These are phyloP conservation scores for Sycophaga agraensis DNA, from an alignment of 1,140 invertebrate genomes.

Conservation along the genomic window DNA sequence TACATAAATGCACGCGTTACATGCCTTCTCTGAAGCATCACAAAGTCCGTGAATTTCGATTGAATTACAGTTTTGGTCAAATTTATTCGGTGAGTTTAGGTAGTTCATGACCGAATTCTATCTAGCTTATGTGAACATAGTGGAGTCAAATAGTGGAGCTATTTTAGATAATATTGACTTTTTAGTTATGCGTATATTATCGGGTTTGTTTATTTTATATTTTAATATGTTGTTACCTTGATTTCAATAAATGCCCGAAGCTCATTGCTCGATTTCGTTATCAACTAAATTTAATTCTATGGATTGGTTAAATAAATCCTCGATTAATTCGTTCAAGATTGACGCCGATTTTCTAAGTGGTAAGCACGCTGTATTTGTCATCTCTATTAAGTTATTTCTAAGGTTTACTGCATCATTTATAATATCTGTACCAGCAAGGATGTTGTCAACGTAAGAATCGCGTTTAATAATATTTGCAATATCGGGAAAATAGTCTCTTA, in stretches of 20 bases:
- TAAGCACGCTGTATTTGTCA: not conserved
- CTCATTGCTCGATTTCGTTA: too few species aligned
- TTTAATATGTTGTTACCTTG: not conserved
- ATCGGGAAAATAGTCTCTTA: not conserved
- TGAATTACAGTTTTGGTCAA: not conserved
- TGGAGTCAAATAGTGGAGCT: not conserved
- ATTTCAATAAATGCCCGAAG: too few species aligned
- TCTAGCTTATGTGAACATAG: not conserved
- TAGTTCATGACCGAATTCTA: not conserved
- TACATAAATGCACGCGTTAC: not conserved
- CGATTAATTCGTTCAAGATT: too few species aligned
- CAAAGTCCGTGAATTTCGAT: conserved; percentile 2
- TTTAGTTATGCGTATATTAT: not conserved
- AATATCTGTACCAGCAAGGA: too few species aligned
- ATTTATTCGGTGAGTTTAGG: too few species aligned
- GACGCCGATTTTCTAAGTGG: too few species aligned
- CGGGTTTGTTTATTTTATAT: not conserved
- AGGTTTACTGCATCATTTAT: too few species aligned
- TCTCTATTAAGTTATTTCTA: not conserved
- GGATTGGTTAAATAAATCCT: too few species aligned
- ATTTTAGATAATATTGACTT: not conserved
- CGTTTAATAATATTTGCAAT: not conserved
- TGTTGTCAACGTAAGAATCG: too few species aligned
- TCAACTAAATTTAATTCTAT: too few species aligned
- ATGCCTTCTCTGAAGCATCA: not conserved